phyloP scores from a whole-genome alignment of 2,888 invertebrate genomes.

The Lumbricus terrestris region DNA sequence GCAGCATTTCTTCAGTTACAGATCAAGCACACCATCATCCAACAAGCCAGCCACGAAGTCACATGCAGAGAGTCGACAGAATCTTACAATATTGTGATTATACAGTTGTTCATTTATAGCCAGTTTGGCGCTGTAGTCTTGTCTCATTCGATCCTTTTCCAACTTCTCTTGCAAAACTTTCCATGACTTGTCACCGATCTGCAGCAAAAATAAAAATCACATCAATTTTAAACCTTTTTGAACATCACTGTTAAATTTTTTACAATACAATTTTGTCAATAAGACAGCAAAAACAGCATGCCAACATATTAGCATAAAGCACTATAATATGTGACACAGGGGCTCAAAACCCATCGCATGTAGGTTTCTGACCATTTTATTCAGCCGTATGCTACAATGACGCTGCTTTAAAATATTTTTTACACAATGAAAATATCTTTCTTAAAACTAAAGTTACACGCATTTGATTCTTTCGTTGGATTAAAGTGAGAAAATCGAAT shows the following conservation, averaged over 20 bases:
- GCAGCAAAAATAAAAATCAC: slow-evolving; percentile 30
- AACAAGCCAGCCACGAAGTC: neutral
- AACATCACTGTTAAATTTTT: neutral
- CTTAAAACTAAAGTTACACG: no score
- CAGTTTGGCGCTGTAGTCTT: slow-evolving; percentile 67
- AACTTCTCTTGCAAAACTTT: slow-evolving; percentile 62
- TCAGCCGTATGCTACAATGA: no score
- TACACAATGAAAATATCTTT: no score
- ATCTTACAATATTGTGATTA: slow-evolving; percentile 40
- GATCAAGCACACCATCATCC: neutral
- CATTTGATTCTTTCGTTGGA: no score
- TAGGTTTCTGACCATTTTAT: no score
- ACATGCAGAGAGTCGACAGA: neutral
- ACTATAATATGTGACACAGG: no score
- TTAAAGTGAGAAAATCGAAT: no score
- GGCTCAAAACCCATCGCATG: no score
- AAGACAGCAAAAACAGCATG: neutral
- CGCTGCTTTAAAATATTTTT: no score
- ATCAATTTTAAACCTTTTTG: neutral
- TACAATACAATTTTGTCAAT: neutral
- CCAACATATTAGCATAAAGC: neutral
- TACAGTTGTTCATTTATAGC: slow-evolving; percentile 49
- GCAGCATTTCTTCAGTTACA: neutral
- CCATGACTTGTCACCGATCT: slow-evolving; percentile 63
- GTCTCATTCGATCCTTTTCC: slow-evolving; percentile 64